Evolutionary conservation across 2,113 vertebrate genomes (phyloP).

Genomic region (Oriolus oriolus): DNA sequence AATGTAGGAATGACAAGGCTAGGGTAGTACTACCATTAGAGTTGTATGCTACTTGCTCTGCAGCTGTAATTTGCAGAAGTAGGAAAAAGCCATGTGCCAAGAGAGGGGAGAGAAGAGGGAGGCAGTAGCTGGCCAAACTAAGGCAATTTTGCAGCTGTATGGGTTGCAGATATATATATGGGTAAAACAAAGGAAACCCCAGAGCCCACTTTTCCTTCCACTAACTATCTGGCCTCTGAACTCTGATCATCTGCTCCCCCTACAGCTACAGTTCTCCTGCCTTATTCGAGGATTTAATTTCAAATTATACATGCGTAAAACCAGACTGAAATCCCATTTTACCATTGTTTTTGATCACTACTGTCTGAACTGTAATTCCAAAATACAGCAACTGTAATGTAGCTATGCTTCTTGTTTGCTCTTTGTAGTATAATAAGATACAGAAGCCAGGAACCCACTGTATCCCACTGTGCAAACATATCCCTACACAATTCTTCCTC

Average conservation of each 20-base stretch:
- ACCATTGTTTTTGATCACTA: conserved; percentile 2
- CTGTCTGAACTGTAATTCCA: conserved; percentile 11
- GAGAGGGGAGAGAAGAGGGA: neutral
- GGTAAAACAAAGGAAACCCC: conserved; percentile 18
- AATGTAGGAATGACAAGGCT: neutral
- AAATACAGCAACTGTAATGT: conserved; percentile 8
- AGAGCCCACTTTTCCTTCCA: neutral
- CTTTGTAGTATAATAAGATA: conserved; percentile 26
- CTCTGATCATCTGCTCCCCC: conserved; percentile 12
- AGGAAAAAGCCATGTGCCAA: neutral
- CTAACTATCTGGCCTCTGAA: conserved; percentile 9
- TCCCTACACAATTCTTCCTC: neutral
- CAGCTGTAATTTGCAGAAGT: neutral
- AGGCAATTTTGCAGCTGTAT: neutral
- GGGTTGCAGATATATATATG: neutral
- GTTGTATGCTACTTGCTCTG: neutral
- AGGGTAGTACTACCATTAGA: neutral
- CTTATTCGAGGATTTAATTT: conserved; percentile 16
- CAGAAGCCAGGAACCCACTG: conserved; percentile 18
- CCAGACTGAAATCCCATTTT: conserved; percentile 8
- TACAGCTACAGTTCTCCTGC: conserved; percentile 12
- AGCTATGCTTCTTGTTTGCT: conserved; percentile 16
- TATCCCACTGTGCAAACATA: neutral
- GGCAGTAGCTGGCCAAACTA: neutral
- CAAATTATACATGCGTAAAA: conserved; percentile 25